Base-by-base conservation (phyloP, 2,888 invertebrate genomes). In the Epinotia bilunana region DNA sequence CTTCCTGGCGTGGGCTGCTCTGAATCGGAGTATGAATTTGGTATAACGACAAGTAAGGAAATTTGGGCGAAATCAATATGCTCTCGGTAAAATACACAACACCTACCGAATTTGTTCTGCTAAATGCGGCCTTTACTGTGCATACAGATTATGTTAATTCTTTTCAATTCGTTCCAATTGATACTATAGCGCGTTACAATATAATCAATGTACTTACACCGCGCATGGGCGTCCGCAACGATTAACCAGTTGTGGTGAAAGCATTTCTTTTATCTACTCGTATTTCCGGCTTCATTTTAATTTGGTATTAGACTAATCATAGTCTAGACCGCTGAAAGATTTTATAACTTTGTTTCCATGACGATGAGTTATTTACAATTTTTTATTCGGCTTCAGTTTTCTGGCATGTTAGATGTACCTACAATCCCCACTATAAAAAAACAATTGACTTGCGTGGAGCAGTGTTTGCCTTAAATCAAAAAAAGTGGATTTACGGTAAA, bases 161-260 rank as follows among this genome's bases (percentile, higher is more conserved):
- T n/a, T n/a, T n/a, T n/a, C n/a, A n/a, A n/a, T n/a, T n/a, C n/a
- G n/a, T n/a, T n/a, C n/a, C 7, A 33, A 12, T 49, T 13, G 13
- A 49, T 49, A 57, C 11, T 20, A 20, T n/a, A 72, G 78, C 78
- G 78, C 82, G 82, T 78, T 79, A 82, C 84, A 79, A 80, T 83
- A 79, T 78, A 77, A 76, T 78, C 83, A 53, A 53, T 53, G n/a
- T 88, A 85, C 87, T 85, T 83, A 83, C 74, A 84, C 82, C 68
- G 28, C 76, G 79, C 85, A 78, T 83, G 81, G 81, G 81, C 82
- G 84, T 79, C 76, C 74, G 78, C 83, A 87, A 91, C 91, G 87
- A 28, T 64, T 64, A 86, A 90, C 90, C 83, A 82, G 78, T 80
- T 80, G 79, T 78, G 88, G 92, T 89, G 92, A 93, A 93, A 92